Evolutionary conservation across 2,797 vertebrate species (phyloP).

Genomic region (Merluccius polli): DNA sequence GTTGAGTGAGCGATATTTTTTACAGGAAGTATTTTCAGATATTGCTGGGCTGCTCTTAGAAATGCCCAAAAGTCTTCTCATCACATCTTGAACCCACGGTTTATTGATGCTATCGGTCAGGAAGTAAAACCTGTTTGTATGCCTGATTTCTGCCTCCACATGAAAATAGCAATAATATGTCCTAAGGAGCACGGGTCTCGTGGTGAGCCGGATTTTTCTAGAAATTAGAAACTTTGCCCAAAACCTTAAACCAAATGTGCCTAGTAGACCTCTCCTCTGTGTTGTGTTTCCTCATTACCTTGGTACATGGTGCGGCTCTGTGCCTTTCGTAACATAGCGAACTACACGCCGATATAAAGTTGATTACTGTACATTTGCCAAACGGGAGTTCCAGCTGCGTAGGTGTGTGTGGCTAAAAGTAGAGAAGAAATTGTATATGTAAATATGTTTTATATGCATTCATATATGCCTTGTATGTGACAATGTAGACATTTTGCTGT

Average conservation of each 20-base stretch:
- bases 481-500: conserved; percentile 50
- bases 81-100: conserved; percentile 15
- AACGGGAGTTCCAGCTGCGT: conserved; percentile 62
- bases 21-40: conserved; percentile 22
- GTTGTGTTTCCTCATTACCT: conserved; percentile 38
- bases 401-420: conserved; percentile 53
- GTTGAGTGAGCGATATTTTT: conserved; percentile 3
- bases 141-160: conserved; percentile 19
- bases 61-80: conserved; percentile 13
- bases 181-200: conserved; percentile 21
- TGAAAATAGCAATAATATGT: conserved; percentile 24
- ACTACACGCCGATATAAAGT: conserved; percentile 41
- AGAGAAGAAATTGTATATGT: conserved; percentile 65
- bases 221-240: conserved; percentile 24
- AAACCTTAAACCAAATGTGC: conserved; percentile 70
- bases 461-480: conserved; percentile 67
- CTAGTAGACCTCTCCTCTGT: conserved; percentile 45
- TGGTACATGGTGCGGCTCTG: conserved; percentile 46
- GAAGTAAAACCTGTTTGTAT: conserved; percentile 16
- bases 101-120: conserved; percentile 8
- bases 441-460: conserved; percentile 70
- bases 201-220: conserved; percentile 30
- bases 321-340: conserved; percentile 41
- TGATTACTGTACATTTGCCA: conserved; percentile 46
- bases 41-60: conserved; percentile 21